Conservation (phyloP, 2,113 vertebrate species). For the human (Homo sapiens) region DNA sequence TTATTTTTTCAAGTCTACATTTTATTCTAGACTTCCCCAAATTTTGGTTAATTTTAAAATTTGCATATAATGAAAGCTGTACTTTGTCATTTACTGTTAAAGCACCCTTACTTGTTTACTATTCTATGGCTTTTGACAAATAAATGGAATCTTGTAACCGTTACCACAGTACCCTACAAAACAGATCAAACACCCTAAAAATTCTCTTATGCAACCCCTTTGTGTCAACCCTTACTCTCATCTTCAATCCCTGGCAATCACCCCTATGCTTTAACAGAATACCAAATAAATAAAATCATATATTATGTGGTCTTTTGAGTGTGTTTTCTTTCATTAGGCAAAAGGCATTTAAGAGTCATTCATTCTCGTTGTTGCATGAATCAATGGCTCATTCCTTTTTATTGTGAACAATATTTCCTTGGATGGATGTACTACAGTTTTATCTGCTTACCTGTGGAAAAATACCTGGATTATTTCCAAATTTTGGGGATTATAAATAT, state of each 20-base stretch:
- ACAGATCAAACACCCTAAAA: background rate
- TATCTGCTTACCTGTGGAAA: background rate
- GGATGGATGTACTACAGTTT: background rate
- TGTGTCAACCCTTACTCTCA: background rate
- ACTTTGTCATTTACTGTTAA: background rate
- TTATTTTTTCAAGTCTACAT: background rate
- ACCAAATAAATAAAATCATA: background rate
- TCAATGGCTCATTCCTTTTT: background rate
- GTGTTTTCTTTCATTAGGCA: background rate
- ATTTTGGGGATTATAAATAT: background rate
- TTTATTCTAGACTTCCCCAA: background rate
- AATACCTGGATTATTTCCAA: background rate
- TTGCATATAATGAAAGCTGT: background rate
- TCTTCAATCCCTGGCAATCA: background rate
- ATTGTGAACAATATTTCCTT: background rate
- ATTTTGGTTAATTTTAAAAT: background rate
- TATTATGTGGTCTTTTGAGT: background rate
- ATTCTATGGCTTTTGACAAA: background rate
- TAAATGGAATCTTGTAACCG: background rate
- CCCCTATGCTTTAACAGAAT: background rate
- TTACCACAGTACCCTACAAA: background rate
- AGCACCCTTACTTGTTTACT: background rate
- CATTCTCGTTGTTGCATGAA: background rate
- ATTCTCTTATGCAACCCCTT: background rate
- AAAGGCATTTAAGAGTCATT: background rate